Conservation (phyloP, 1,140 invertebrate species). For the Drosophila littoralis region DNA sequence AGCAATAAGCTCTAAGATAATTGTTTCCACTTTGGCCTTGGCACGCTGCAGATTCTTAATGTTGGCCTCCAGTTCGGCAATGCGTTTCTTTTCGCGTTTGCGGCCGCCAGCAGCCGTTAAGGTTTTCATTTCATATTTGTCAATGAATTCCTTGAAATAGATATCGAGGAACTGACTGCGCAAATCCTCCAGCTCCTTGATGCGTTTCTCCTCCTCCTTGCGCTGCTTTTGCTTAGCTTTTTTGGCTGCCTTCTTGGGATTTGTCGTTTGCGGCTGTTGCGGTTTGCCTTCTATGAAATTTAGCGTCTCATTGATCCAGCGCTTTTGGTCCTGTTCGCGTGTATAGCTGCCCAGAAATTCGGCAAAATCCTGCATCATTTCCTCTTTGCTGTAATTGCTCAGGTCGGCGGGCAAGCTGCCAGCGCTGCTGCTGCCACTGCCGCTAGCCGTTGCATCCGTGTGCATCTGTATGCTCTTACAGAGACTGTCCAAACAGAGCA, state of each 20-base stretch:
- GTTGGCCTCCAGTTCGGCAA: slow-evolving; percentile 76
- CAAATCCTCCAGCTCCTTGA: slow-evolving; percentile 77
- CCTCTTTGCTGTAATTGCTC: slow-evolving; percentile 66
- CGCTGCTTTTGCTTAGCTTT: slow-evolving; percentile 82
- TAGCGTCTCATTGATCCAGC: slow-evolving; percentile 79
- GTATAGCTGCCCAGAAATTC: slow-evolving; percentile 77
- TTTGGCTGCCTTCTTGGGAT: slow-evolving; percentile 82
- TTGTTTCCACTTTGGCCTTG: slow-evolving; percentile 78
- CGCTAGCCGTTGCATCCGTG: slow-evolving; percentile 46
- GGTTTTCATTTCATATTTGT: slow-evolving; percentile 76
- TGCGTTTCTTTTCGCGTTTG: slow-evolving; percentile 82
- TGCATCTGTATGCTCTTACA: slow-evolving; percentile 78
- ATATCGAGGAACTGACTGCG: slow-evolving; percentile 80
- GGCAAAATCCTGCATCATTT: slow-evolving; percentile 76
- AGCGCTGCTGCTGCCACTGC: slow-evolving; percentile 29
- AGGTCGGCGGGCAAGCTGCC: slow-evolving; percentile 37
- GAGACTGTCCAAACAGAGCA: slow-evolving; percentile 72
- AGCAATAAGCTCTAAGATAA: slow-evolving; percentile 79
- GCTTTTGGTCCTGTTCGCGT: slow-evolving; percentile 70
- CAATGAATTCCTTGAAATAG: slow-evolving; percentile 81
- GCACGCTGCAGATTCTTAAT: slow-evolving; percentile 81
- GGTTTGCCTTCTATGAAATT: slow-evolving; percentile 82
- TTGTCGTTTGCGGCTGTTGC: slow-evolving; percentile 71
- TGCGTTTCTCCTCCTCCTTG: slow-evolving; percentile 81
- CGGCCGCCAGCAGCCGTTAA: slow-evolving; percentile 71